A percentile compares a stretch with the other conserved stretches of the same genome.
Evolutionary conservation across 1,140 invertebrate genomes (phyloP).

Genomic region (Trichogramma pretiosum): DNA sequence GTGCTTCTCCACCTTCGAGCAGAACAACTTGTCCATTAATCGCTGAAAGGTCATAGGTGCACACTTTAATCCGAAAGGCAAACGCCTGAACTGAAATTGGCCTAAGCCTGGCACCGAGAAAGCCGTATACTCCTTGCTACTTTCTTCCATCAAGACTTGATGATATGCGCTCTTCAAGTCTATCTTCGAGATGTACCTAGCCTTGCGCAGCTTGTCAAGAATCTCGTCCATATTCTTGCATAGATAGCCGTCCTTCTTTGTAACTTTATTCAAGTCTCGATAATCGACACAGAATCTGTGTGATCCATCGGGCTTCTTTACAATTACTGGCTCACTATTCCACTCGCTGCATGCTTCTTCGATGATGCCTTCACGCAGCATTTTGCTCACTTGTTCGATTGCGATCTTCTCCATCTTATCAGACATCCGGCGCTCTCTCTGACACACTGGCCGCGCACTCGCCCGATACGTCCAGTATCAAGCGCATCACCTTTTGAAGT

Average conservation of each 20-base stretch:
- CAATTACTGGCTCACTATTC: conserved; percentile 35
- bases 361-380: conserved; percentile 29
- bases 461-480: too few relatives aligned
- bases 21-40: conserved; percentile 33
- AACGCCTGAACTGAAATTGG: conserved; percentile 34
- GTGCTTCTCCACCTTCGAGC: conserved; percentile 25
- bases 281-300: too few relatives aligned
- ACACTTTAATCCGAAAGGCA: too few relatives aligned
- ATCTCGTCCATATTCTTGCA: conserved; percentile 28
- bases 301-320: conserved; percentile 40
- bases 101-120: conserved; percentile 38
- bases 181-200: conserved; percentile 22
- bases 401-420: conserved; percentile 12
- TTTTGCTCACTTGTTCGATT: conserved; percentile 17
- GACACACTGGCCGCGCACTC: conserved; percentile 26
- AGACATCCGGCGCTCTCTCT: conserved; percentile 24
- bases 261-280: too few relatives aligned
- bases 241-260: too few relatives aligned
- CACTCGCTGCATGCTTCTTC: conserved; percentile 29
- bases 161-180: too few relatives aligned
- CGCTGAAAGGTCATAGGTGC: too few relatives aligned
- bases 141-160: conserved; percentile 21
- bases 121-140: conserved; percentile 35
- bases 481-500: too few relatives aligned
- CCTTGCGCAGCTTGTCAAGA: conserved; percentile 27